Base-by-base conservation (phyloP, 2,113 vertebrate genomes). In the Hemichromis elongatus region DNA sequence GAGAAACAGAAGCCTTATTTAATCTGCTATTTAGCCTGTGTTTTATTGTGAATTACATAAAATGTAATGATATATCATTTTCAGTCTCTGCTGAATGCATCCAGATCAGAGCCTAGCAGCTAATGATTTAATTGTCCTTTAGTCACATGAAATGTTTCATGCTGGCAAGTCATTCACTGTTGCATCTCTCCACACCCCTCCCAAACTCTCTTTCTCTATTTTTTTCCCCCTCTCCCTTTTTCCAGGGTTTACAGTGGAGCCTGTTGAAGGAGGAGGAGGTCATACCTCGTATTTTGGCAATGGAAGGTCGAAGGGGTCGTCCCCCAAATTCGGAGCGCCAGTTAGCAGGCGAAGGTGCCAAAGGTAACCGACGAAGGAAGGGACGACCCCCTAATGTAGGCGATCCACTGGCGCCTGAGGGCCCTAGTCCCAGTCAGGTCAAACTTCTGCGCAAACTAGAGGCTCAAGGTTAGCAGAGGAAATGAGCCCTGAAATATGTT, bases 181-280 rank as follows among this genome's bases (percentile, higher is more conserved):
- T 37, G 35, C n/a, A 68, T 35, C 75, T 78, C 40, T 53, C 40
- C 3, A 30, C 56, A 16, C 30, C 26, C 42, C n/a, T 35, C 77
- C 56, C 78, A 47, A 66, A 77, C 56, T 91, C 53, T 84, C 77
- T 59, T 30, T 59, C 40, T 50, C n/a, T 53, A 14, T 80, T 53
- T 33, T 59, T 42, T 35, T 19, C 13, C 7, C 14, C 7, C 14
- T 28, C 24, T 47, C 24, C 68, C 80, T 3, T 53, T 50, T 79
- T 84, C 75, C 94, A 99, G 99, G 99, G 98, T 77, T 95, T 99
- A 95, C 99, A 99, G 95, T 99, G 99, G 99, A 98, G 96, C 95
- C 96, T 98, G 52, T 96, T 99, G 96, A 98, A 98, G 91, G 98
- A 99, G 83, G 98, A 99, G 83, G 99, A 99, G 56, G 97, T 99